Conservation (phyloP, 2,797 vertebrate species). For the Steatocranus sp. region DNA sequence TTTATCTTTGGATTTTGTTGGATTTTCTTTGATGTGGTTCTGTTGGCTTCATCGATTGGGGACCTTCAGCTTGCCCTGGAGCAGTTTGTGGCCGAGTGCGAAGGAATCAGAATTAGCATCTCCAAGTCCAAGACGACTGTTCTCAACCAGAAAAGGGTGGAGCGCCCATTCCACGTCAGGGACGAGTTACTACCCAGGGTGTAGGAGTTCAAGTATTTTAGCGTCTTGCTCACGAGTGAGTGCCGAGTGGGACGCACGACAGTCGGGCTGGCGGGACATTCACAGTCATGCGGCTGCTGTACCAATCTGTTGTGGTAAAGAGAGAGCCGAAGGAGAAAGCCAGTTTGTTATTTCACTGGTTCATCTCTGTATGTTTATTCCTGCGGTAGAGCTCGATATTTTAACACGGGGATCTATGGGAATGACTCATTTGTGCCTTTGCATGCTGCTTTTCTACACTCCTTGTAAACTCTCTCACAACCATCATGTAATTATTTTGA, state of each 20-base stretch:
- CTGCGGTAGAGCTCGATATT: too few relatives aligned
- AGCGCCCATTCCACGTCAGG: not conserved
- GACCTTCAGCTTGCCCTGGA: not conserved
- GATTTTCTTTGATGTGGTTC: not conserved
- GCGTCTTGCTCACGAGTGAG: not conserved
- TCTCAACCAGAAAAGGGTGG: not conserved
- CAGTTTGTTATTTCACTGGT: rapidly evolving
- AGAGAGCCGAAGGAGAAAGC: not conserved
- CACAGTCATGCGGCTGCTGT: not conserved
- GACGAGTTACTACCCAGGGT: not conserved
- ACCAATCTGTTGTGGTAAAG: not conserved
- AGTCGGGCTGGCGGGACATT: not conserved
- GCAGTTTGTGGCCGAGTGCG: not conserved
- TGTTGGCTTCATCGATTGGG: not conserved
- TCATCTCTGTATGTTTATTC: too few relatives aligned
- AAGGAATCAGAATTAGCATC: not conserved
- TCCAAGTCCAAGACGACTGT: not conserved
- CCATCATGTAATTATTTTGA: too few relatives aligned
- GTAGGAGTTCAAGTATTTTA: not conserved
- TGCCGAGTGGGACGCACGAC: not conserved
- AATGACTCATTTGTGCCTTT: not conserved
- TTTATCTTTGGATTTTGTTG: not conserved
- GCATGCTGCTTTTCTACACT: not conserved
- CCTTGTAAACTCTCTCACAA: too few relatives aligned
- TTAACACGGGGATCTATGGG: too few relatives aligned